Conservation (phyloP, 2,797 vertebrate genomes). For the Myotis vivesi region DNA sequence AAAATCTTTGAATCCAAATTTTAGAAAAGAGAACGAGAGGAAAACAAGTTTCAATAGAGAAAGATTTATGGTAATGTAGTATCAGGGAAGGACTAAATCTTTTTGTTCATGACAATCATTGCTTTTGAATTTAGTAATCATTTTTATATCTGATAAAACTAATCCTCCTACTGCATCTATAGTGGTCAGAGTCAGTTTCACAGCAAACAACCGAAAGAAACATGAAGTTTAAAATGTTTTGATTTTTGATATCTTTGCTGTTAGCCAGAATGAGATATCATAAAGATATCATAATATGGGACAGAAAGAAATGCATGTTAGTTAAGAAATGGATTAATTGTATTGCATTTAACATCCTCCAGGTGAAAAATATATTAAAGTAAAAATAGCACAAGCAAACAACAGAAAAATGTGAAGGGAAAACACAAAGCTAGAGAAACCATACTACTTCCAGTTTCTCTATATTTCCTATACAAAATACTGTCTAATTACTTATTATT, state of each 20-base stretch:
- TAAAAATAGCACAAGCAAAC: conserved; percentile 77
- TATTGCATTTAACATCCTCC: conserved; percentile 68
- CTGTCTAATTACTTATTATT: conserved; percentile 50
- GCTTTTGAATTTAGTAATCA: conserved; percentile 39
- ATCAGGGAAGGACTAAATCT: conserved; percentile 20
- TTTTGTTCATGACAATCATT: conserved; percentile 27
- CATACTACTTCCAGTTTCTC: conserved; percentile 63
- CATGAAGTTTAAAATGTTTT: conserved; percentile 74
- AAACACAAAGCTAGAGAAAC: conserved; percentile 62
- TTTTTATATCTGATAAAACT: conserved; percentile 45
- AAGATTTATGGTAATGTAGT: conserved; percentile 18
- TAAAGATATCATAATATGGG: conserved; percentile 71
- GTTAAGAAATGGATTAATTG: conserved; percentile 76
- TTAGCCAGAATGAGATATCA: conserved; percentile 76
- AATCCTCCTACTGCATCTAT: conserved; percentile 76
- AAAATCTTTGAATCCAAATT: conserved; percentile 50
- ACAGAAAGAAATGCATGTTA: conserved; percentile 76
- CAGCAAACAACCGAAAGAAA: conserved; percentile 76
- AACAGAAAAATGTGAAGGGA: conserved; percentile 58
- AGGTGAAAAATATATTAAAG: conserved; percentile 76
- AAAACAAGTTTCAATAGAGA: conserved; percentile 17
- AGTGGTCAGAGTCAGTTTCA: conserved; percentile 85
- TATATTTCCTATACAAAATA: conserved; percentile 61
- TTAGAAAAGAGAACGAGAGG: conserved; percentile 43
- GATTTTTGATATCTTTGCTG: conserved; percentile 76